Evolutionary conservation across 2,797 vertebrate species (phyloP), one percentile per base, ranked within the genome.

Genomic region (Microchirus variegatus): DNA sequence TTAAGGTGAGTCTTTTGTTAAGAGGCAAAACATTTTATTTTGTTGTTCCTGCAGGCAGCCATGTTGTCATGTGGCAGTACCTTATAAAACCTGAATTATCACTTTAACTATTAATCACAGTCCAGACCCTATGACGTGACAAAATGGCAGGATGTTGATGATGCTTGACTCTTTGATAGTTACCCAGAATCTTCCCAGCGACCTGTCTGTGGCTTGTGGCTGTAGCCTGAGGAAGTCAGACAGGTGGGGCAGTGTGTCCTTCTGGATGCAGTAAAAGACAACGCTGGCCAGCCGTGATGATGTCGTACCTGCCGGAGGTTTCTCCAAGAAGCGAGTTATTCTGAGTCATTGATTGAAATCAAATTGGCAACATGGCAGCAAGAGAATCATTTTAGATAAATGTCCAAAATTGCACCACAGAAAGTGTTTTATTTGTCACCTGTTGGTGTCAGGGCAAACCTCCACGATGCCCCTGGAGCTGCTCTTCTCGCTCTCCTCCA

Each of bases 381-480:
- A n/a, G 22, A 22, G 31, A 31, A 31, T 31, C 31, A 8, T 6
- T 31, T 31, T 6, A 31, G 31, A 31, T 6, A 31, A 1, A 31
- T 8, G 1, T 31, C 31, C 31, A 31, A 6, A 31, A 31, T 31
- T 4, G 8, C 31, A 5, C 31, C 31, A 31, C 31, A 31, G 31
- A 31, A 31, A 31, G 1, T 5, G 31, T 26, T 12, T 17, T 18
- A 9, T 46, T 46, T 8, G 8, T 87, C 61, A 95, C 94, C 92
- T 91, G 75, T 95, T 87, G 14, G 90, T 92, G 14, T 92, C 85
- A 0, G 93, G 85, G 56, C 93, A 95, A 1, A 95, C 94, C 77
- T 95, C 93, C 43, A 95, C 93, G 6, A 95, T 95, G 46, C 94
- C 94, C 52, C 94, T 88, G 50, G 93, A 91, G 80, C 77, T 89